A percentile compares a stretch with the other conserved stretches of the same genome.
These are phyloP conservation scores for Ferrisia virgata DNA, from an alignment of 2,888 invertebrate species.

Conservation along the genomic window DNA sequence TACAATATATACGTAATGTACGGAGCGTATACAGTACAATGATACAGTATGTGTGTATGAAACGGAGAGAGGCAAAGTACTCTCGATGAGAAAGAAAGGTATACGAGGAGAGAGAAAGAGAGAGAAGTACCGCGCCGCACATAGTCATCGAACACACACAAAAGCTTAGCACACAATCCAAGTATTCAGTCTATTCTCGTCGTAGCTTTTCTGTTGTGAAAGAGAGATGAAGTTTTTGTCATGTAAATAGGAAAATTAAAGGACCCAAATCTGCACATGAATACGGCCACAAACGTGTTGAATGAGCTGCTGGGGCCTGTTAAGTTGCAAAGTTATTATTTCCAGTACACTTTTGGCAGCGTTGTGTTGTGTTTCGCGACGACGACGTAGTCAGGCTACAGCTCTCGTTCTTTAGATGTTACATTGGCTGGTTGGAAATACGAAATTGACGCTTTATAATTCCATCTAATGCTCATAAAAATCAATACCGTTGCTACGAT, in stretches of 20 bases:
- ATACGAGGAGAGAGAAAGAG: neutral
- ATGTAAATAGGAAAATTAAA: constrained; percentile 43
- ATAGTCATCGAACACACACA: neutral
- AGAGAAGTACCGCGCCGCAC: neutral
- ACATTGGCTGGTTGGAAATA: neutral
- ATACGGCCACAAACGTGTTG: constrained; percentile 43
- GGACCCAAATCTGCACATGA: constrained; percentile 43
- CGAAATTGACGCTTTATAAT: constrained; percentile 19
- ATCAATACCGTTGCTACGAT: too few relatives aligned
- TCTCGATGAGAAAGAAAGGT: neutral
- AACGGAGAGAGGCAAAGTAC: too few relatives aligned
- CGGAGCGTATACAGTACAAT: too few relatives aligned
- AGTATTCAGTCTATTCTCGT: constrained; percentile 39
- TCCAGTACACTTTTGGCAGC: neutral
- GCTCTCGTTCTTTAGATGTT: too few relatives aligned
- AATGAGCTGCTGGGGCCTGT: constrained; percentile 36
- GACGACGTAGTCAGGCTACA: neutral
- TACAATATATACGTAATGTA: too few relatives aligned
- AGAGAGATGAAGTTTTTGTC: constrained; percentile 42
- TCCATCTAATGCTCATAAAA: too few relatives aligned
- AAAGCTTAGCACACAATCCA: constrained; percentile 26
- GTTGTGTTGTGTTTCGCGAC: neutral
- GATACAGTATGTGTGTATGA: too few relatives aligned
- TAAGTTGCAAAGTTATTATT: constrained; percentile 11
- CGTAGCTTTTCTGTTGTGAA: constrained; percentile 33